Conservation (phyloP, 1,140 invertebrate species). For the Drosophila nebulosa region DNA sequence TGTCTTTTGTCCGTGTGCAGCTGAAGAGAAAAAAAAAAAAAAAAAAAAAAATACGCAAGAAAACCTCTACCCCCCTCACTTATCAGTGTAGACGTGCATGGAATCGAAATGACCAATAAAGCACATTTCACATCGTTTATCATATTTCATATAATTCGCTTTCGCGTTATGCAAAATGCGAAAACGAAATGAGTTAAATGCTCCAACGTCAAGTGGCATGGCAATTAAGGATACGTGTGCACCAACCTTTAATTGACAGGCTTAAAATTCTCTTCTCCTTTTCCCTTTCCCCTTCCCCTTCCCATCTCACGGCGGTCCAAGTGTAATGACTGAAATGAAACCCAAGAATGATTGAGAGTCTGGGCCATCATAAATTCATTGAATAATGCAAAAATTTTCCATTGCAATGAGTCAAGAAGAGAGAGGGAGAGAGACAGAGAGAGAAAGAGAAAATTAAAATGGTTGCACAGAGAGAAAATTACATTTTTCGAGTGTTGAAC, state of each 20-base stretch:
- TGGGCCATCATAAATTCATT: background rate
- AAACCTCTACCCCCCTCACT: background rate
- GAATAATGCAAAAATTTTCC: background rate
- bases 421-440: background rate
- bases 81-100: conserved; percentile 18
- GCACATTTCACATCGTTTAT: conserved; percentile 46
- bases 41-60: background rate
- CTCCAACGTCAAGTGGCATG: conserved; percentile 26
- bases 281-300: too few relatives aligned
- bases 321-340: background rate
- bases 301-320: background rate
- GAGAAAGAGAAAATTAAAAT: background rate
- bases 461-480: background rate
- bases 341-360: background rate
- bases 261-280: background rate
- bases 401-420: background rate
- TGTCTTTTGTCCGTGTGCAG: background rate
- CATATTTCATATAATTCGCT: conserved; percentile 27
- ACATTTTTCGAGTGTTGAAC: background rate
- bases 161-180: conserved; percentile 31
- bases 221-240: conserved; percentile 25
- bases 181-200: conserved; percentile 32
- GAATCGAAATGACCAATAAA: conserved; percentile 30
- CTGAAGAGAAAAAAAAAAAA: background rate
- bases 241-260: background rate